Evolutionary conservation across 2,113 vertebrate species (phyloP), one percentile per base, ranked within the genome.

Genomic region (Tachysurus vachellii): DNA sequence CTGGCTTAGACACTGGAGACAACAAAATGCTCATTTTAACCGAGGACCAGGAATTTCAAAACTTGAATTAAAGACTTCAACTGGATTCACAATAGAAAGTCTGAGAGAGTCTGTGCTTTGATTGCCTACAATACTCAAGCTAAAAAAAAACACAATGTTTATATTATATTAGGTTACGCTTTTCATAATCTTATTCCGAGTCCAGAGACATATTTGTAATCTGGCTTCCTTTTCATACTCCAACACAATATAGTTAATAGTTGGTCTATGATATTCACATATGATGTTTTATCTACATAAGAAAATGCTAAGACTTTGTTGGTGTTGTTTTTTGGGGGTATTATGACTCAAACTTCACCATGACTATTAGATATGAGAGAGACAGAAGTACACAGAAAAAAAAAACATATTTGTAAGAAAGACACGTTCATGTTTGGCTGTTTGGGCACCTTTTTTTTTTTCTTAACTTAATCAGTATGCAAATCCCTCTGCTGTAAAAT

Each of bases 401-500:
- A 47, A 23, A 36, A 36, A 36, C 66, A 70, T 28, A 5, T 17
- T 71, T 19, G 7, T 42, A 6, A 12, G 36, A 42, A 71, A 71
- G 31, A 71, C 42, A 44, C 44, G 9, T 47, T 73, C 70, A 12
- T 44, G 36, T 44, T 23, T 10, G 44, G 36, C 31, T 73, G 70
- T 44, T 44, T 73, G 70, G 70, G 42, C 70, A 73, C 31, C 0
- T 70, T 71, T 8, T 70, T 23, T 59, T 61, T 61, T 26, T n/a
- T 62, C n/a, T 64, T n/a, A 54, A 54, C 26, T 28, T 16, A 28
- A 79, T 79, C 75, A 79, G 13, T 28, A 54, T 54, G n/a, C n/a
- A 79, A 79, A 54, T 79, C 75, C 50, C n/a, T 79, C 26, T 76
- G 42, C 44, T 76, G 73, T 76, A 53, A 76, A 76, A 76, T 44